Evolutionary conservation across 2,888 invertebrate genomes (phyloP).

Genomic region (Cryptocheilus praepositus): DNA sequence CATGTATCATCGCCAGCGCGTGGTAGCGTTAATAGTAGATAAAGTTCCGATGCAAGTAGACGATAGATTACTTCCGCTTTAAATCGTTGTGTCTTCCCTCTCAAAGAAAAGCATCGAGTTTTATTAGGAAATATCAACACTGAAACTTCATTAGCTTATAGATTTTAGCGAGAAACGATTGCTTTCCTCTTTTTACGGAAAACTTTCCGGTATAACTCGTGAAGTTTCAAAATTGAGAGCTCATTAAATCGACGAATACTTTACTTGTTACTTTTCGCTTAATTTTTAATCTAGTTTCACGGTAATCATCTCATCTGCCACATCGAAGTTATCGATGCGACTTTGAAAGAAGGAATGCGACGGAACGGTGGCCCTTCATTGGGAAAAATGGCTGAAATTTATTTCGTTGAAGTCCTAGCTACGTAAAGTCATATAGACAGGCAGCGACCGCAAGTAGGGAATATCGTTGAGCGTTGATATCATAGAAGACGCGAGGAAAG

Average conservation of each 20-base stretch:
- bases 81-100: conserved; percentile 19
- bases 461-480: too few species aligned
- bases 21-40: too few species aligned
- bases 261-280: conserved; percentile 28
- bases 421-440: too few species aligned
- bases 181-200: conserved; percentile 19
- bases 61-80: conserved; percentile 6
- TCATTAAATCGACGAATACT: conserved; percentile 35
- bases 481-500: too few species aligned
- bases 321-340: background rate
- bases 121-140: conserved; percentile 29
- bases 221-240: conserved; percentile 30
- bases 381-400: too few species aligned
- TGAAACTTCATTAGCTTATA: conserved; percentile 39
- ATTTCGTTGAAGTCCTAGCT: too few species aligned
- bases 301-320: conserved; percentile 28
- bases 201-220: conserved; percentile 24
- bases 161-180: conserved; percentile 24
- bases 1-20: too few species aligned
- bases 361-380: too few species aligned
- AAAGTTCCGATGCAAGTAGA: too few species aligned
- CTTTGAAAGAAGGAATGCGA: too few species aligned
- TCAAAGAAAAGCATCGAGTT: conserved; percentile 16
- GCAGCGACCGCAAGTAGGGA: too few species aligned
- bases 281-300: conserved; percentile 25